Conservation (phyloP, 2,888 invertebrate genomes). For the Himalopsyche japonica region DNA sequence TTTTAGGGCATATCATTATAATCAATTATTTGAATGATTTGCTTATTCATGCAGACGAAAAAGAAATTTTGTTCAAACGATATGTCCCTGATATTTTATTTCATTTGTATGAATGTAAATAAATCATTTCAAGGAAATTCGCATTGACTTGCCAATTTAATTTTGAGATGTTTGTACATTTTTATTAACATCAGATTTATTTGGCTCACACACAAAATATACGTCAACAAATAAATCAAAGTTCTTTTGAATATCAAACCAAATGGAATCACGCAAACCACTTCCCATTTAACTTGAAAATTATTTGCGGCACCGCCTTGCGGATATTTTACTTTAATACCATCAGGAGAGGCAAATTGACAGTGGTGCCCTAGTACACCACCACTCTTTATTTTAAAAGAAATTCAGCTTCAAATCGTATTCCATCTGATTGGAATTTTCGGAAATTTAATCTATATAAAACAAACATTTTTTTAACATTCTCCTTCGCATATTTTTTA, state of each 20-base stretch:
- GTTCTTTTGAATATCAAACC: not conserved
- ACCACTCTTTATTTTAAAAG: too few relatives aligned
- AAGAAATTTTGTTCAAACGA: too few relatives aligned
- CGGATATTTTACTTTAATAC: not conserved
- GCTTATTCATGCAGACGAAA: too few relatives aligned
- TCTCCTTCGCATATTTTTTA: too few relatives aligned
- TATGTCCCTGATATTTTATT: not conserved
- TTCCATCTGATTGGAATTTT: too few relatives aligned
- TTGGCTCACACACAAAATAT: not conserved
- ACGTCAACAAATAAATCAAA: constrained; percentile 1
- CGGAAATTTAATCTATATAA: too few relatives aligned
- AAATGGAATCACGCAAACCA: constrained; percentile 1
- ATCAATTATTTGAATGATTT: too few relatives aligned
- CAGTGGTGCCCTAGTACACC: not conserved
- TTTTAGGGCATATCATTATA: too few relatives aligned
- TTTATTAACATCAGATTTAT: not conserved
- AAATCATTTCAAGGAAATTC: not conserved
- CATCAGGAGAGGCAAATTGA: not conserved
- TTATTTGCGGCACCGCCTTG: not conserved
- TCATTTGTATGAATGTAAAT: not conserved
- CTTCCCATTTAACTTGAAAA: constrained; percentile 1
- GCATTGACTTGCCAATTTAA: not conserved
- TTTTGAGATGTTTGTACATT: not conserved
- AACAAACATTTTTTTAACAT: too few relatives aligned
- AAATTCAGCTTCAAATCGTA: too few relatives aligned